Evolutionary conservation across 2,797 vertebrate genomes (phyloP).

Genomic region (Cercopithecus neglectus): DNA sequence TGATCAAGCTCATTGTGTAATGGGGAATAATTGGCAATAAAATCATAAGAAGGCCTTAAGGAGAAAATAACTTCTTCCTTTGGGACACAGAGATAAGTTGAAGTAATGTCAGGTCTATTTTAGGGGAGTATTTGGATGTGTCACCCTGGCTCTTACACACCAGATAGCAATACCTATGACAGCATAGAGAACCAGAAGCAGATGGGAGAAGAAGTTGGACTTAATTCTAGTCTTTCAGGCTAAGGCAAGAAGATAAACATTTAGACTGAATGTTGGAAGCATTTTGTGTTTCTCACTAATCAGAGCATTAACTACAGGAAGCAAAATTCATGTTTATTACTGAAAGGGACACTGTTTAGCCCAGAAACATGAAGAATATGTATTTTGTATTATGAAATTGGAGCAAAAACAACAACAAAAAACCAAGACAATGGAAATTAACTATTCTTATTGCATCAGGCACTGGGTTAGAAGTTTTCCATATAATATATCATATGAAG

Average conservation of each 20-base stretch:
- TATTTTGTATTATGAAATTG: background rate
- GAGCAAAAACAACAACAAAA: background rate
- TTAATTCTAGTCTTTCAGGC: background rate
- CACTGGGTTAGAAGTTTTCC: background rate
- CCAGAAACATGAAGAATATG: background rate
- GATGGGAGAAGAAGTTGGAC: background rate
- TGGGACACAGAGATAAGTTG: background rate
- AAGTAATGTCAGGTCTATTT: background rate
- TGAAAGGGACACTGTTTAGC: background rate
- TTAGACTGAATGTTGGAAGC: background rate
- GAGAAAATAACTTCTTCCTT: slow-evolving; percentile 13
- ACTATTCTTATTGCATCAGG: background rate
- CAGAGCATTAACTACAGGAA: background rate
- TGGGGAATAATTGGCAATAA: slow-evolving; percentile 43
- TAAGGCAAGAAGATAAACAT: background rate
- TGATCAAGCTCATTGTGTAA: slow-evolving; percentile 26
- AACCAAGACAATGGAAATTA: background rate
- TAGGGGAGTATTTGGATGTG: background rate
- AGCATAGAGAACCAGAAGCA: background rate
- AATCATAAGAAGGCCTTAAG: slow-evolving; percentile 23
- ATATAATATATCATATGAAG: background rate
- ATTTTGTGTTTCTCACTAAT: background rate
- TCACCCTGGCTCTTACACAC: background rate
- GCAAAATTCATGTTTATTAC: background rate
- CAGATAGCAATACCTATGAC: background rate